These are phyloP conservation scores for Malurus splendens DNA, from an alignment of 2,797 vertebrate species.

Conservation along the genomic window DNA sequence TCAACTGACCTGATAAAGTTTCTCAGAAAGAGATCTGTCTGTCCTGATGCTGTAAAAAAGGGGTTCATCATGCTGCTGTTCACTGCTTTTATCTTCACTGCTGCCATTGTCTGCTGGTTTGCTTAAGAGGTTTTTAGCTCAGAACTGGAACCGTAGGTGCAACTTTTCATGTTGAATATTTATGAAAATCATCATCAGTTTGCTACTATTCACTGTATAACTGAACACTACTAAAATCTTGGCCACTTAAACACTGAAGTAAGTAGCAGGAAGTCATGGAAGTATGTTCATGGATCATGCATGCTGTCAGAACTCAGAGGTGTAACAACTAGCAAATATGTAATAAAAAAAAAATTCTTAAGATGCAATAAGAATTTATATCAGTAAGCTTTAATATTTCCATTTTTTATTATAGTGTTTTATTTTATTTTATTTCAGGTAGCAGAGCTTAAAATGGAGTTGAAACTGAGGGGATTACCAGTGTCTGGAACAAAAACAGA, in stretches of 20 bases:
- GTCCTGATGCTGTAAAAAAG: background rate
- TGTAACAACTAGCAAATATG: background rate
- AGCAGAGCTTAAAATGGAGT: conserved; percentile 91
- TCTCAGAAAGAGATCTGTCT: background rate
- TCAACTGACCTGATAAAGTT: background rate
- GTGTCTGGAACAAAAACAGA: conserved; percentile 95
- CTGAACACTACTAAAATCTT: background rate
- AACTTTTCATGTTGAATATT: background rate
- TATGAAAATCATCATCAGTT: background rate
- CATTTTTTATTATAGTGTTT: background rate
- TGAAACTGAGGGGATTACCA: conserved; percentile 89
- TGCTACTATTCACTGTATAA: background rate
- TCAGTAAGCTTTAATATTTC: background rate
- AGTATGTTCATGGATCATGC: background rate
- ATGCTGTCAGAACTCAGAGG: background rate
- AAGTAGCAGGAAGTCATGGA: background rate
- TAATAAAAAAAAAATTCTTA: background rate
- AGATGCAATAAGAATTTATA: background rate
- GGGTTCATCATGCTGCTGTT: background rate
- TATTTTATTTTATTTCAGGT: conserved; percentile 73
- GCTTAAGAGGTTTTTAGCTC: background rate
- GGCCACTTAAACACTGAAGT: background rate
- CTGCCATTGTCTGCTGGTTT: background rate
- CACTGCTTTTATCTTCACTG: background rate
- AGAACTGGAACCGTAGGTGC: background rate